phyloP scores from a whole-genome alignment of 1,140 invertebrate genomes.

The Dreissena rostriformis region DNA sequence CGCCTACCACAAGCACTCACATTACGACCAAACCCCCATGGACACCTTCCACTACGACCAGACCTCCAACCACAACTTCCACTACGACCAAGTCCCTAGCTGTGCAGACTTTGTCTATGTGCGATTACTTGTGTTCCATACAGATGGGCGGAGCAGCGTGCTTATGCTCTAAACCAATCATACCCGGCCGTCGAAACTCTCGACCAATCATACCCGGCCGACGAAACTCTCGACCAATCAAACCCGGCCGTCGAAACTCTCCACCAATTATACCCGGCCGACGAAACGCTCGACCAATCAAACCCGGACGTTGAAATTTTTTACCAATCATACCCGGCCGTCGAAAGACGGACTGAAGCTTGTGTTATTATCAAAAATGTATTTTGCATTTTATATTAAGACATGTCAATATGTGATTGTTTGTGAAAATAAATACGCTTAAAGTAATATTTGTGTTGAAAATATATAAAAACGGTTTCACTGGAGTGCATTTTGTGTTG shows the following conservation, averaged over 20 bases:
- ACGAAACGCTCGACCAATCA: too few relatives aligned
- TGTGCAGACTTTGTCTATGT: background rate
- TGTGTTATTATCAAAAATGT: too few relatives aligned
- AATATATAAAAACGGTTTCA: too few relatives aligned
- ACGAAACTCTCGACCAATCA: constrained; percentile 4
- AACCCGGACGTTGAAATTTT: too few relatives aligned
- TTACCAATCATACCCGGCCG: too few relatives aligned
- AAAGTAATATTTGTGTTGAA: too few relatives aligned
- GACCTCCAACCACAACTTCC: background rate
- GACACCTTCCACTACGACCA: background rate
- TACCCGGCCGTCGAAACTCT: constrained; percentile 20
- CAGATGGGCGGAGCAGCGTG: constrained; percentile 32
- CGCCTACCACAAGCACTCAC: background rate
- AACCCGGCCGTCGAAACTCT: constrained; percentile 16
- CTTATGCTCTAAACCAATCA: constrained; percentile 3
- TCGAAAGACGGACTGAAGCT: too few relatives aligned
- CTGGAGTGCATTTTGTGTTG: too few relatives aligned
- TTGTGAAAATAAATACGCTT: too few relatives aligned
- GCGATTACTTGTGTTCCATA: constrained; percentile 21
- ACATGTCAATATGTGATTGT: too few relatives aligned
- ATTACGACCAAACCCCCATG: background rate
- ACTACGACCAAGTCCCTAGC: background rate
- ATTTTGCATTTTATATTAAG: too few relatives aligned
- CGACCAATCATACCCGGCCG: constrained; percentile 13
- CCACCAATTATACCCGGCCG: constrained; percentile 14